phyloP scores from a whole-genome alignment of 2,797 vertebrate genomes.

The Lagodon rhomboides region DNA sequence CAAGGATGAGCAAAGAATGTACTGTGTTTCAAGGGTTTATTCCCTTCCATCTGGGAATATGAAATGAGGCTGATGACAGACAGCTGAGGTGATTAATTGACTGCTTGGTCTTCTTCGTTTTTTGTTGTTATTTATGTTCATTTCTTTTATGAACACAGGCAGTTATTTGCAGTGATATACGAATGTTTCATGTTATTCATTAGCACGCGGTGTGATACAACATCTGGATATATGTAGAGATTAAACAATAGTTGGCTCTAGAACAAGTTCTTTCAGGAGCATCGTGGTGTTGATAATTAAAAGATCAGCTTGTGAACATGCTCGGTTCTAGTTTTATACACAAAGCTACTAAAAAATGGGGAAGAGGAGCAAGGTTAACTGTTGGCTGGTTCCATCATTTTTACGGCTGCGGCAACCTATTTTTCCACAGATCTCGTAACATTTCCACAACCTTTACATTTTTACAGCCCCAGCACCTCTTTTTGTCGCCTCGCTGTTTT shows the following conservation, averaged over 20 bases:
- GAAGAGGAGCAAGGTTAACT: no score
- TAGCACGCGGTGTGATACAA: not conserved
- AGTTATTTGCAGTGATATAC: not conserved
- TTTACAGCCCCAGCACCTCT: not conserved
- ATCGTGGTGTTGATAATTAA: not conserved
- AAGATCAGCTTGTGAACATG: not conserved
- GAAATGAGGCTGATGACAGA: not conserved
- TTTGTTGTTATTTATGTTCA: not conserved
- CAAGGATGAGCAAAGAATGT: not conserved
- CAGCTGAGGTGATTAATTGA: not conserved
- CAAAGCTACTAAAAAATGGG: not conserved
- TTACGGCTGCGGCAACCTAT: not conserved
- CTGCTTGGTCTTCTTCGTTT: not conserved
- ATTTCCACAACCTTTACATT: not conserved
- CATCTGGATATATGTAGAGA: not conserved
- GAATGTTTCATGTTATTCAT: not conserved
- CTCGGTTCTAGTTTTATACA: no score
- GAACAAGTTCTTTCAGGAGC: not conserved
- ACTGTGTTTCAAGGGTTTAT: not conserved
- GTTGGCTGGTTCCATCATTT: not conserved
- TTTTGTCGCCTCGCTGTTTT: slow-evolving; percentile 7
- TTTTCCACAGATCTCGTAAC: not conserved
- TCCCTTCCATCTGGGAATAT: not conserved
- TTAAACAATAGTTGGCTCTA: not conserved
- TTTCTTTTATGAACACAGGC: not conserved